Base-by-base conservation (phyloP, 2,113 vertebrate genomes). In the Atherinomorus stipes region DNA sequence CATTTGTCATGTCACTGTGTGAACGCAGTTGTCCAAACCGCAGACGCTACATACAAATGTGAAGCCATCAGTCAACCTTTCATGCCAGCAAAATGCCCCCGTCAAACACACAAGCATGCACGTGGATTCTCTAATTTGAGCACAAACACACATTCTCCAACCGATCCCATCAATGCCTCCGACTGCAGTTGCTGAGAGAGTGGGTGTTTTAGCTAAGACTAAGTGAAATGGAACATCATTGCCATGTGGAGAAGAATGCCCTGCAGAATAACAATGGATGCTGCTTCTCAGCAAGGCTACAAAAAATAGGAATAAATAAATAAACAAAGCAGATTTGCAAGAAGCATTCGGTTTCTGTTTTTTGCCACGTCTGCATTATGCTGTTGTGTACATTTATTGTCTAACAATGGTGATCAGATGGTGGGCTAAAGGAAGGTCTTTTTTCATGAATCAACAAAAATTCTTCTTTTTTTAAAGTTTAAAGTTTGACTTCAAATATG, bases 41-140 rank as follows among this genome's bases (percentile, higher is more conserved):
- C 31, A 9, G n/a, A 68, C 59, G 84, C 76, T 77, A 85, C 62
- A 74, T 78, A 59, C 58, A 60, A 85, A 83, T 77, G 53, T 31
- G 42, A 83, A 38, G 69, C 74, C 68, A 81, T 88, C 84, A 75
- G 52, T 88, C 81, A 81, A 68, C 37, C 59, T 79, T 80, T 84
- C 64, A 78, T 67, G 79, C 73, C 71, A 71, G 69, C 66, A 26
- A 22, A 78, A 45, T 57, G 54, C 53, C 61, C n/a, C 67, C 19
- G 49, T 50, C 47, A 68, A 50, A 49, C 49, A 45, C 56, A 61
- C 56, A 65, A 54, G 53, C 13, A 73, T 7, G 34, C 38, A 72
- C 4, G 7, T 50, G 61, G 19, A 76, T 47, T n/a, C 73, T 16
- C 71, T 51, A 23, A 71, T 38, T 50, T 49, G 63, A 67, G 42